Conservation (phyloP, 2,113 vertebrate genomes). For the Calypte anna region DNA sequence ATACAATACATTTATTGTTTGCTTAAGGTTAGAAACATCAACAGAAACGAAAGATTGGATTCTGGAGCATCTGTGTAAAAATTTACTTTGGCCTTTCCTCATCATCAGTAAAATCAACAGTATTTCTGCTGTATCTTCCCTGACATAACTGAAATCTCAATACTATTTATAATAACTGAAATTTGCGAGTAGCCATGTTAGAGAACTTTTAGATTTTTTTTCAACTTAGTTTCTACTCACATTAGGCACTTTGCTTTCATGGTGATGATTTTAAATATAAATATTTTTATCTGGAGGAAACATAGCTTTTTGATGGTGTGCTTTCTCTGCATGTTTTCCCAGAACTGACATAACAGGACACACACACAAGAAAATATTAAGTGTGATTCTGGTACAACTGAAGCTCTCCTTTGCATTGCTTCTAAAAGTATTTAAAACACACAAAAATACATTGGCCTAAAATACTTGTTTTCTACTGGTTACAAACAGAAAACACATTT, state of each 20-base stretch:
- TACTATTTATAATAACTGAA: neutral
- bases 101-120: neutral
- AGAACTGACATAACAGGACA: neutral
- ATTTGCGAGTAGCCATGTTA: neutral
- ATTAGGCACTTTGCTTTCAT: neutral
- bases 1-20: slow-evolving; percentile 15
- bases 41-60: neutral
- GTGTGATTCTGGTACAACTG: neutral
- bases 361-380: neutral
- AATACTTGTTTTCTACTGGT: neutral
- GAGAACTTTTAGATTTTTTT: neutral
- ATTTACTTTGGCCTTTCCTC: neutral
- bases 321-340: neutral
- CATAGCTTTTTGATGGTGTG: neutral
- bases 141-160: neutral
- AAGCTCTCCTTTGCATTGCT: neutral
- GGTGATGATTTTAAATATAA: neutral
- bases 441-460: neutral
- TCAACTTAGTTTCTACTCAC: neutral
- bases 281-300: slow-evolving; percentile 28
- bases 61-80: neutral
- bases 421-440: neutral
- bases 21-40: neutral
- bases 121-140: neutral
- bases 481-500: neutral